These are phyloP conservation scores for Calliphora vicina DNA, from an alignment of 1,140 invertebrate genomes.

Conservation along the genomic window DNA sequence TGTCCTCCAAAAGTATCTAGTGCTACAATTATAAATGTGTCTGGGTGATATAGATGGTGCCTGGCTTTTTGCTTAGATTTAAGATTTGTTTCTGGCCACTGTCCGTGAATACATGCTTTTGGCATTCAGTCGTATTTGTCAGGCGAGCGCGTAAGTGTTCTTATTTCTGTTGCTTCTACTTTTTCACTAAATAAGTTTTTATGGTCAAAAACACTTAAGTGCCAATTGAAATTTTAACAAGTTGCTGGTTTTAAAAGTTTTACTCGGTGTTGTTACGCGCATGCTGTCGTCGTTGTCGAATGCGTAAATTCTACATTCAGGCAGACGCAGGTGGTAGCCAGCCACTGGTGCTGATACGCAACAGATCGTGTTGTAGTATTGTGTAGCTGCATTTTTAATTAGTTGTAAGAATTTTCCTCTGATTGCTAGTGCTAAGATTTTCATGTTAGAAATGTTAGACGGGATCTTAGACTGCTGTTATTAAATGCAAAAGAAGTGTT, in stretches of 20 bases:
- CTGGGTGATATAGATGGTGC: background rate
- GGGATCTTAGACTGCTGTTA: background rate
- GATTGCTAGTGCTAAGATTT: background rate
- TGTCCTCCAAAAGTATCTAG: background rate
- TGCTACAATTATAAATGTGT: too few species aligned
- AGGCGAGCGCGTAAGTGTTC: background rate
- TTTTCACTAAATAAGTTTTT: slow-evolving; percentile 34
- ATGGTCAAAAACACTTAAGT: slow-evolving; percentile 58
- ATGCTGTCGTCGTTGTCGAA: background rate
- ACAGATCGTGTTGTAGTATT: background rate
- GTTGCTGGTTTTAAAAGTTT: background rate
- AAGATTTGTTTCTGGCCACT: background rate
- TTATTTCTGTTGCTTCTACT: background rate
- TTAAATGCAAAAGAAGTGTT: background rate
- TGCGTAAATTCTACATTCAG: too few species aligned
- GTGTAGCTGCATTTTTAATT: slow-evolving; percentile 10
- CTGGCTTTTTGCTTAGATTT: background rate
- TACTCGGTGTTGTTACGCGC: background rate
- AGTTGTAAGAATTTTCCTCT: background rate
- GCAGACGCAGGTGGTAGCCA: background rate
- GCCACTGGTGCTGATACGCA: background rate
- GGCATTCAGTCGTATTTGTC: slow-evolving; percentile 16
- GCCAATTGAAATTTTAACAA: slow-evolving; percentile 52
- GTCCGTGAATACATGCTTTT: background rate
- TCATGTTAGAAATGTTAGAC: background rate